Conservation (phyloP, 2,113 vertebrate species). For the Myotis davidii region DNA sequence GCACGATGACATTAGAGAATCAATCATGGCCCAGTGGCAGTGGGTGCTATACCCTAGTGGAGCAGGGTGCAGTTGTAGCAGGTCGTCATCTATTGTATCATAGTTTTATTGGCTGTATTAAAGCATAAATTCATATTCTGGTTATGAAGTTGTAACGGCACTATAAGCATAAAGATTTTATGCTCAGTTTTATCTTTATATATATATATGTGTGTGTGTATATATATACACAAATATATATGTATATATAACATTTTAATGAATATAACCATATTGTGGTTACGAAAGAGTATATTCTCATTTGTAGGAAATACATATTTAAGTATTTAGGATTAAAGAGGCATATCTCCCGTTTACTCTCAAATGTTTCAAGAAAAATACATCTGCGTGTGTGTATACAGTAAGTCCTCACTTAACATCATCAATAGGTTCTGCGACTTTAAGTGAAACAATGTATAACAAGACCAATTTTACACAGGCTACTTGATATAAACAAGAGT, state of each 20-base stretch:
- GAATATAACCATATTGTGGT: background rate
- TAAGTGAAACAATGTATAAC: background rate
- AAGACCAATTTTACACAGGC: background rate
- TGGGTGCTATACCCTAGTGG: rapidly evolving
- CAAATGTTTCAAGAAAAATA: slow-evolving; percentile 4
- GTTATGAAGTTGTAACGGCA: background rate
- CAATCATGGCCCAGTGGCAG: rapidly evolving
- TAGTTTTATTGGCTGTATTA: background rate
- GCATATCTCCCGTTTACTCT: background rate
- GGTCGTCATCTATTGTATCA: background rate
- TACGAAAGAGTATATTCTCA: background rate
- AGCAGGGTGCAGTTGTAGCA: too few species aligned
- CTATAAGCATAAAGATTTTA: background rate
- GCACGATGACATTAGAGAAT: background rate
- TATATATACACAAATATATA: background rate
- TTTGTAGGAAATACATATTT: background rate
- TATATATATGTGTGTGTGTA: background rate
- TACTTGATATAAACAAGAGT: background rate
- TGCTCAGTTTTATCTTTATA: background rate
- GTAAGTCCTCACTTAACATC: background rate
- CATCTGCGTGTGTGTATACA: background rate
- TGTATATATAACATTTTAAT: background rate
- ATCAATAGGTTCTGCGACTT: background rate
- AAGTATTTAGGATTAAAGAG: background rate
- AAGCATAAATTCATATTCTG: background rate